These are phyloP conservation scores for Nymphicus hollandicus DNA, from an alignment of 2,113 vertebrate genomes.

Conservation along the genomic window DNA sequence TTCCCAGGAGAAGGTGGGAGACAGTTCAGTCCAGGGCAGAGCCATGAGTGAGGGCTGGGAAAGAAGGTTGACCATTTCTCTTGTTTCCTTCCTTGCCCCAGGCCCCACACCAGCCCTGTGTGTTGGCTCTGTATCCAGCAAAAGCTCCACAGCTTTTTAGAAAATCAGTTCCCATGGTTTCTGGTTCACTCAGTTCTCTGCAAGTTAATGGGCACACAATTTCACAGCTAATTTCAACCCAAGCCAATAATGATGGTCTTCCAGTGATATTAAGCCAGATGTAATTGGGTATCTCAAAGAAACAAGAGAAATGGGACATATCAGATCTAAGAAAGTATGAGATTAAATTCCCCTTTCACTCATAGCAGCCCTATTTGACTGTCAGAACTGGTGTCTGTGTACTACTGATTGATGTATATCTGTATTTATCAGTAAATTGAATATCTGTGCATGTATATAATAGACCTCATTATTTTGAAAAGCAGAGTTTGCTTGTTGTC, in stretches of 20 bases:
- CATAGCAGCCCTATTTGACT: neutral
- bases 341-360: neutral
- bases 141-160: neutral
- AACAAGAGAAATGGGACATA: neutral
- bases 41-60: neutral
- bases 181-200: neutral
- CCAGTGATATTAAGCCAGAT: neutral
- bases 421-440: neutral
- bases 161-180: neutral
- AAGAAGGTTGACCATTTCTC: neutral
- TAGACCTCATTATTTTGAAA: neutral
- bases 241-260: neutral
- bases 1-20: fast-evolving
- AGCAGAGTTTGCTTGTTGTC: neutral
- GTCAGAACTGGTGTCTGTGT: neutral
- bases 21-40: neutral
- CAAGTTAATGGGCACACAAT: neutral
- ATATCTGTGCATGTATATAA: neutral
- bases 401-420: neutral
- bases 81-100: neutral
- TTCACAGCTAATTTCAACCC: slow-evolving; percentile 1
- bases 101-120: fast-evolving
- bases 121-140: neutral
- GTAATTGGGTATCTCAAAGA: neutral
- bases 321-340: neutral